phyloP scores from a whole-genome alignment of 2,888 invertebrate species.

The Drosophila basisetae region DNA sequence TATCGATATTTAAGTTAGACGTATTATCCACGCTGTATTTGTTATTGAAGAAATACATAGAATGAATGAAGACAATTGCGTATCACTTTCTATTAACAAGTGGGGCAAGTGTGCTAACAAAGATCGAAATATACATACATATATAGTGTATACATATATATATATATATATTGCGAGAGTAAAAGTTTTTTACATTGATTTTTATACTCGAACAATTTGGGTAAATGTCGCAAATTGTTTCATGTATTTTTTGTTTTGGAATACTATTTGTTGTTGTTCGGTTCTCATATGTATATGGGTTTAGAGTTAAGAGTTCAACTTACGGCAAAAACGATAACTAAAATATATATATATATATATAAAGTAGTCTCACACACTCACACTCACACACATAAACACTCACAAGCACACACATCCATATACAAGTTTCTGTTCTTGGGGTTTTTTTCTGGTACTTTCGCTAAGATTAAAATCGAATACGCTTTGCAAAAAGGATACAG shows the following conservation, averaged over 20 bases:
- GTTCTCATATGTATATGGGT: conserved; percentile 50
- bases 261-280: conserved; percentile 52
- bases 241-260: conserved; percentile 34
- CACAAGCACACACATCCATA: conserved; percentile 13
- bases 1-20: conserved; percentile 24
- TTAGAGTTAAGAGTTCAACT: conserved; percentile 39
- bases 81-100: conserved; percentile 59
- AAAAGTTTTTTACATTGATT: conserved; percentile 20
- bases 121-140: conserved; percentile 38
- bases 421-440: conserved; percentile 3
- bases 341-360: conserved; percentile 10
- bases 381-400: background rate
- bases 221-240: conserved; percentile 31
- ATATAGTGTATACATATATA: background rate
- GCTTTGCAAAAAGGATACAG: background rate
- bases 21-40: conserved; percentile 26
- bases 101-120: conserved; percentile 67
- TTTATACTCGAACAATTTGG: conserved; percentile 38
- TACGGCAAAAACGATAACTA: conserved; percentile 49
- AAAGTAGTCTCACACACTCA: background rate
- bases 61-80: conserved; percentile 35
- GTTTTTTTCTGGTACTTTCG: conserved; percentile 44
- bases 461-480: conserved; percentile 64
- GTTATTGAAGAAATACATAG: conserved; percentile 42
- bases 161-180: conserved; percentile 1